Evolutionary conservation across 2,113 vertebrate genomes (phyloP).

Genomic region (Zootoca vivipara): DNA sequence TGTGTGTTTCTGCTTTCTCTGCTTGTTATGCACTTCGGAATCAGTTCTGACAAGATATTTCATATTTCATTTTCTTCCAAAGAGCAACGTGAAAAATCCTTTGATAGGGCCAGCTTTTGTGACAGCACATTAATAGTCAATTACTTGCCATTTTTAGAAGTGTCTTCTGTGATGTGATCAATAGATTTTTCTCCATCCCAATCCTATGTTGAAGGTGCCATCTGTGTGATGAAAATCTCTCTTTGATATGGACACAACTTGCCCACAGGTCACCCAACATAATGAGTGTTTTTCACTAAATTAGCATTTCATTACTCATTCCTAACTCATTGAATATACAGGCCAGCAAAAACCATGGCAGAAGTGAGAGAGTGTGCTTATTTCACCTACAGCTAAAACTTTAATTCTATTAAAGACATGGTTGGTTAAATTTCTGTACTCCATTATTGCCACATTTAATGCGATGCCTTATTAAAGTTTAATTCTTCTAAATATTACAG

Average conservation of each 20-base stretch:
- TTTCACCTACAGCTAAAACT: constrained; percentile 30
- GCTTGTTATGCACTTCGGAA: neutral
- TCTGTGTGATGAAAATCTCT: constrained; percentile 36
- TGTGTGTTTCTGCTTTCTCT: neutral
- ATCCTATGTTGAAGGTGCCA: constrained; percentile 23
- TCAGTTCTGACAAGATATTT: neutral
- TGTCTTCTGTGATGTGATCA: constrained; percentile 40
- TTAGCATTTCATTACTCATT: constrained; percentile 26
- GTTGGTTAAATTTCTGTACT: neutral
- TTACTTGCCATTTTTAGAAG: constrained; percentile 43
- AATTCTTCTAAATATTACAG: constrained; percentile 23
- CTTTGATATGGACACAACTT: constrained; percentile 35
- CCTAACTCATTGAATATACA: constrained; percentile 7
- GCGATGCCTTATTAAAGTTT: neutral
- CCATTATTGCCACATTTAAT: constrained; percentile 4
- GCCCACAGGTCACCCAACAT: constrained; percentile 37
- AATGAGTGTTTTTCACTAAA: constrained; percentile 42
- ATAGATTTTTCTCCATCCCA: neutral
- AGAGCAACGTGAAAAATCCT: constrained; percentile 36
- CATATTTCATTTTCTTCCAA: constrained; percentile 36
- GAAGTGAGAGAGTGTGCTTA: neutral
- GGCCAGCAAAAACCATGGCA: constrained; percentile 42
- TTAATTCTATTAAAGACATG: neutral
- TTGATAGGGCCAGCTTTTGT: constrained; percentile 39
- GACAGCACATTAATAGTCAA: constrained; percentile 38